These are phyloP conservation scores for Dendrocopos noguchii DNA, from an alignment of 2,113 vertebrate genomes.

Conservation along the genomic window DNA sequence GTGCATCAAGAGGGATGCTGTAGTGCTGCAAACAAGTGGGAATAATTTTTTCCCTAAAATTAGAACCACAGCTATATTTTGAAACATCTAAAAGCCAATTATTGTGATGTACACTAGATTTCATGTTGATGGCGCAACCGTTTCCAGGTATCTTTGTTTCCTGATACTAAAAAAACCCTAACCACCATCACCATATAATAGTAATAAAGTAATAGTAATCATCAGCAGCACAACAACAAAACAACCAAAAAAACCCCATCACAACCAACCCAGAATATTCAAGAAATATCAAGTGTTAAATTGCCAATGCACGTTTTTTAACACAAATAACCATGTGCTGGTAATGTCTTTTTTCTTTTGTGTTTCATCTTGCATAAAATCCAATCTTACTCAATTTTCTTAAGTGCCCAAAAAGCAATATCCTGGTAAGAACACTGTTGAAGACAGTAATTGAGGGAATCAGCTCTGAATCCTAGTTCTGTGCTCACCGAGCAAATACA, in stretches of 20 bases:
- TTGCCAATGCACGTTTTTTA: not conserved
- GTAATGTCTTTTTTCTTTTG: not conserved
- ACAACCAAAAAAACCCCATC: not conserved
- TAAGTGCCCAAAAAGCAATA: constrained; percentile 58
- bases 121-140: not conserved
- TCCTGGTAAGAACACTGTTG: constrained; percentile 44
- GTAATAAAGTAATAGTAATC: too few relatives aligned
- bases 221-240: not conserved
- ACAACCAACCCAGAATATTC: not conserved
- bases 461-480: constrained; percentile 42
- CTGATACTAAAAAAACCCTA: not conserved
- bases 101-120: not conserved
- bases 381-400: constrained; percentile 60
- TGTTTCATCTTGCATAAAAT: constrained; percentile 40
- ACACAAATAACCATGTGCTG: not conserved
- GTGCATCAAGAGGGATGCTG: not conserved
- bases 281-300: constrained; percentile 17
- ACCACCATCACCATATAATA: too few relatives aligned
- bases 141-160: not conserved
- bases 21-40: not conserved
- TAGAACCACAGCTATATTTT: not conserved
- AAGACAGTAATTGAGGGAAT: constrained; percentile 69
- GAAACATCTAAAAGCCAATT: not conserved
- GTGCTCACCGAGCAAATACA: constrained; percentile 48
- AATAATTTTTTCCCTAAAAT: constrained; percentile 16